Evolutionary conservation across 2,888 invertebrate genomes (phyloP).

Genomic region (Sceliomorpha sp.): DNA sequence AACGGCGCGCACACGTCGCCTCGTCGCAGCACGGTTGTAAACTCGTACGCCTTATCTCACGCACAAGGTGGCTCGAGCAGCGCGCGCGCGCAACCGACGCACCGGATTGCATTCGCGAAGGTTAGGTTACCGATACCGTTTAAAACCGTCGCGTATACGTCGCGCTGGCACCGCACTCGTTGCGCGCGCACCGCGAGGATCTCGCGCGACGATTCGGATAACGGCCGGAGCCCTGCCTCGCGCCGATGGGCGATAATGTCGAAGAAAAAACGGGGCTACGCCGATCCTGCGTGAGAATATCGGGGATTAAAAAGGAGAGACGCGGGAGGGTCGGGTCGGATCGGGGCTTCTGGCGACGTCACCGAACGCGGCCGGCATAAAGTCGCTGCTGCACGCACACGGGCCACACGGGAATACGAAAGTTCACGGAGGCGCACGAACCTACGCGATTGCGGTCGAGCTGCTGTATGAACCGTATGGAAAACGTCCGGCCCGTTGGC

Average conservation of each 20-base stretch:
- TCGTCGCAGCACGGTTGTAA: not conserved
- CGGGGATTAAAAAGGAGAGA: too few relatives aligned
- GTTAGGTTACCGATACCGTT: slow-evolving; percentile 54
- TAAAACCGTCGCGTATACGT: slow-evolving; percentile 39
- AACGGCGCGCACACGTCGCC: not conserved
- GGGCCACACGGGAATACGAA: slow-evolving; percentile 37
- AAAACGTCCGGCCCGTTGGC: slow-evolving; percentile 18
- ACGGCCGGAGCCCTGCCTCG: too few relatives aligned
- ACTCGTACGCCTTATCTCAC: slow-evolving; percentile 3
- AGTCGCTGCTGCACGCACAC: slow-evolving; percentile 42
- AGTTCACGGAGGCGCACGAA: slow-evolving; percentile 19
- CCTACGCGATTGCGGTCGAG: slow-evolving; percentile 6
- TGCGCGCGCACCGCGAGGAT: slow-evolving; percentile 41
- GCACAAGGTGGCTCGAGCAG: slow-evolving; percentile 7
- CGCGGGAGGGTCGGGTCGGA: too few relatives aligned
- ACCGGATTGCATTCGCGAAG: slow-evolving; percentile 51
- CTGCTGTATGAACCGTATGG: slow-evolving; percentile 1
- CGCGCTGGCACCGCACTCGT: slow-evolving; percentile 21
- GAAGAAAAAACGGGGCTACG: too few relatives aligned
- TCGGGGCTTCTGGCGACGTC: slow-evolving; percentile 44
- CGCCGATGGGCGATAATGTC: too few relatives aligned
- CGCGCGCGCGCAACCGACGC: slow-evolving; percentile 46
- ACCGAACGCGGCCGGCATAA: slow-evolving; percentile 55
- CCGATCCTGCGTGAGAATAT: too few relatives aligned
- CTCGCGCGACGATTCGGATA: slow-evolving; percentile 14